Base-by-base conservation (phyloP, 2,797 vertebrate genomes). In the Dromococcyx pavoninus region DNA sequence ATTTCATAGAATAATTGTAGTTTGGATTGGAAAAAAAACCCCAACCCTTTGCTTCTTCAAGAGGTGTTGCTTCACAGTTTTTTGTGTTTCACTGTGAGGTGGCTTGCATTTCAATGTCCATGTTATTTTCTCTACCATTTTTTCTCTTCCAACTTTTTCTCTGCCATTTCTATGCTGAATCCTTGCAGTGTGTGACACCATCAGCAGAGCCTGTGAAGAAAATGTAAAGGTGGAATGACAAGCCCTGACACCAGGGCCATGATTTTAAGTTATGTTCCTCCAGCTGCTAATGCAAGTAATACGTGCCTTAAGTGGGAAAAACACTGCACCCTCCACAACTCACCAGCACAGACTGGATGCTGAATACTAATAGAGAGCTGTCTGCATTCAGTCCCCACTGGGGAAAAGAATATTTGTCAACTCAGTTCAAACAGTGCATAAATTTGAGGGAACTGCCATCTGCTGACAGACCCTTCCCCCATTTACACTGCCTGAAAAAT, bases 401-500 rank as follows among this genome's bases (percentile, higher is more conserved):
- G 74, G 83, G 15, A 65, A 84, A 91, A 46, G 84, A 87, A 51
- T 73, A 87, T 87, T 95, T 91, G 82, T 80, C 86, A 80, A 84
- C 70, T 93, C 60, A 61, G 70, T 93, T 91, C 73, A 69, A 91
- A 73, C 78, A 76, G 60, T 69, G 73, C 64, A 80, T 89, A 72
- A 83, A 89, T 91, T 80, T 69, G 78, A 76, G 64, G 78, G 73
- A 95, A 57, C 46, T 69, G 67, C 88, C 94, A 75, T 93, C 85
- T 89, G 91, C 67, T 86, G 88, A 86, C 58, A 78, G 66, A 71
- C 67, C 87, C 79, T 90, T 73, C 64, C 84, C 50, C 75, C 88
- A 50, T 35, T 23, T 32, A 25, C 57, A 6, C 39, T 65, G 69
- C 56, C 54, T 86, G 69, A 51, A 64, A 39, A 72, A 75, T 54